Conservation (phyloP, 2,113 vertebrate species). For the Solea solea region DNA sequence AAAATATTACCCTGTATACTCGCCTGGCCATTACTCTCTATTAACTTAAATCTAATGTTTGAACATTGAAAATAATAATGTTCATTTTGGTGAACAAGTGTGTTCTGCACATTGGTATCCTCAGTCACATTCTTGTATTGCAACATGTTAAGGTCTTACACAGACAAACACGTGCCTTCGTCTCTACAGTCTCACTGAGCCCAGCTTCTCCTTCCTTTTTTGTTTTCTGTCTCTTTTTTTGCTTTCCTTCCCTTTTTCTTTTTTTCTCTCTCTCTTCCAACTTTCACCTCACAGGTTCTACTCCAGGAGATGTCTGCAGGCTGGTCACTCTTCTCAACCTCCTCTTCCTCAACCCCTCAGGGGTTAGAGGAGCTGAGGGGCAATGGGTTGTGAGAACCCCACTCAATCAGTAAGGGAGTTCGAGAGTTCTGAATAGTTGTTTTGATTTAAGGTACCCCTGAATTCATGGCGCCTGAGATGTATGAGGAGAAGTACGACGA, state of each 20-base stretch:
- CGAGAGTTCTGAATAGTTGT: constrained; percentile 96
- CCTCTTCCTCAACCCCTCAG: constrained; percentile 79
- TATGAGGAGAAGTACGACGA: constrained; percentile 99
- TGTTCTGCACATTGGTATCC: constrained; percentile 76
- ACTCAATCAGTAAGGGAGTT: constrained; percentile 81
- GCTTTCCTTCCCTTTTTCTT: constrained; percentile 71
- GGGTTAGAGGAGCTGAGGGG: constrained; percentile 81
- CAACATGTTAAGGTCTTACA: constrained; percentile 85
- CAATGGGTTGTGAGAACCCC: constrained; percentile 83
- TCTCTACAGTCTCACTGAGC: constrained; percentile 89
- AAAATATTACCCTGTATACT: constrained; percentile 1
- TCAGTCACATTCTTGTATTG: constrained; percentile 62
- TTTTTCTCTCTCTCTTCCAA: constrained; percentile 63
- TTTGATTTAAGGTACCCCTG: constrained; percentile 99
- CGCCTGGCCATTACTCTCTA: constrained; percentile 4
- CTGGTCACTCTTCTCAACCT: constrained; percentile 74
- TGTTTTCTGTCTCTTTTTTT: constrained; percentile 82
- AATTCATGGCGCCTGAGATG: constrained; percentile 99
- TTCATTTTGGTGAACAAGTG: constrained; percentile 56
- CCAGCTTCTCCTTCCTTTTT: constrained; percentile 83
- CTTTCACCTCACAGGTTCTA: constrained; percentile 82
- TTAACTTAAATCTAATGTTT: constrained; percentile 13
- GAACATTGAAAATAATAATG: background rate
- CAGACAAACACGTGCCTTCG: constrained; percentile 85
- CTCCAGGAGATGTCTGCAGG: constrained; percentile 68